Evolutionary conservation across 2,888 invertebrate species (phyloP), one percentile per base, ranked within the genome.

Genomic region (Augochlorella aurata): DNA sequence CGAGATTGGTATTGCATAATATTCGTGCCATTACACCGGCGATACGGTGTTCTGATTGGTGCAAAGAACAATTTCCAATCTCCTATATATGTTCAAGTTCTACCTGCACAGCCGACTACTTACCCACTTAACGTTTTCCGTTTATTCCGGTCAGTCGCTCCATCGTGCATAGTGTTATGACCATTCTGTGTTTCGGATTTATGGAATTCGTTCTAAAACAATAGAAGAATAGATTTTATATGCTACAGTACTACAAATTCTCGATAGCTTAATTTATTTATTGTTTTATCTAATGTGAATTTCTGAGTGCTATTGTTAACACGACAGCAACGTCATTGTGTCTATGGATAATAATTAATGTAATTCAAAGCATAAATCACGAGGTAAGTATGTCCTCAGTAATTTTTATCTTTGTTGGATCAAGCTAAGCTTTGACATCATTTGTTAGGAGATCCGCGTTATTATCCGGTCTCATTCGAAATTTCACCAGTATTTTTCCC

Each of bases 141-240:
- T 82, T 81, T 79, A 87, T 79, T 83, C 75, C 69, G 78, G 82
- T 81, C 85, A 82, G 74, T 84, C 65, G 75, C 67, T 73, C 61
- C 71, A 38, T 47, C 14, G 65, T 18, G 29, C 10, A 49, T n/a
- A 16, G 16, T 24, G 63, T 63, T 54, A 44, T 45, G 45, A 12
- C 3, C 47, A 50, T 63, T 68, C 18, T 45, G 65, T 24, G 54
- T 49, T 21, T 16, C 18, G 29, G 3, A 52, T 47, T 74, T 79
- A 21, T 8, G 5, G 14, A 45, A 74, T 67, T 38, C 38, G 2
- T 7, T 12, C 12, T 47, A 29, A 10, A 1, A 52, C 3, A 18
- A 61, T 12, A 49, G 10, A 38, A 52, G 3, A 18, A 61, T 12
- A 49, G 10, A 38, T 7, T 47, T 47, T 47, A 18, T 18, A 50